phyloP scores from a whole-genome alignment of 2,888 invertebrate genomes.

The Orchestes rusci region DNA sequence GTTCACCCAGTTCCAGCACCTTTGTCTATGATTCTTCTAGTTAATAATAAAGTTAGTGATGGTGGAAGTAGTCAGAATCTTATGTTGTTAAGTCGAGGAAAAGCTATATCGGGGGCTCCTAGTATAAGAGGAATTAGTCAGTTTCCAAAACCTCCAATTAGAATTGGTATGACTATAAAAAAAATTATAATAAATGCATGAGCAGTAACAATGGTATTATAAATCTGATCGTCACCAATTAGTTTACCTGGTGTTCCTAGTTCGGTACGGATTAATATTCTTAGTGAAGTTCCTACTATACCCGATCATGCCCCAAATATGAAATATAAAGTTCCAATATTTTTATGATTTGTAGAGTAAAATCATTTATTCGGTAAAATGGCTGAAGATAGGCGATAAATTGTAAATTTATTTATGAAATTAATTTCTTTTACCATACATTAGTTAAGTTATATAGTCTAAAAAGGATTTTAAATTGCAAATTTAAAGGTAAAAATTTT shows the following conservation, averaged over 20 bases:
- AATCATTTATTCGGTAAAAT: constrained; percentile 61
- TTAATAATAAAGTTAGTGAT: constrained; percentile 50
- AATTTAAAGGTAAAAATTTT: too few species aligned
- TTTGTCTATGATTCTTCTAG: constrained; percentile 58
- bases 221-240: constrained; percentile 68
- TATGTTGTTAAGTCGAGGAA: constrained; percentile 79
- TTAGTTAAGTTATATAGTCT: neutral
- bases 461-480: too few species aligned
- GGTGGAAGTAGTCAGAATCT: constrained; percentile 74
- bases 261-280: constrained; percentile 66
- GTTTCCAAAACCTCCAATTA: constrained; percentile 80
- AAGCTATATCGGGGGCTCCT: constrained; percentile 73
- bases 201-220: constrained; percentile 70
- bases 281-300: constrained; percentile 62
- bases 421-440: constrained; percentile 48
- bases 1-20: constrained; percentile 76
- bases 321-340: constrained; percentile 62
- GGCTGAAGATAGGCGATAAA: constrained; percentile 51
- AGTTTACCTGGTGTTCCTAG: constrained; percentile 58
- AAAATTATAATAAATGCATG: constrained; percentile 82
- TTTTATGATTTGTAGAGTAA: constrained; percentile 63
- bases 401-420: constrained; percentile 56
- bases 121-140: constrained; percentile 71
- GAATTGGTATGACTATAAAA: constrained; percentile 55
- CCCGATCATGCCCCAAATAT: constrained; percentile 61